A percentile compares a stretch with the other conserved stretches of the same genome.
Evolutionary conservation across 2,113 vertebrate species (phyloP).

Genomic region (Illadopsis cleaveri): DNA sequence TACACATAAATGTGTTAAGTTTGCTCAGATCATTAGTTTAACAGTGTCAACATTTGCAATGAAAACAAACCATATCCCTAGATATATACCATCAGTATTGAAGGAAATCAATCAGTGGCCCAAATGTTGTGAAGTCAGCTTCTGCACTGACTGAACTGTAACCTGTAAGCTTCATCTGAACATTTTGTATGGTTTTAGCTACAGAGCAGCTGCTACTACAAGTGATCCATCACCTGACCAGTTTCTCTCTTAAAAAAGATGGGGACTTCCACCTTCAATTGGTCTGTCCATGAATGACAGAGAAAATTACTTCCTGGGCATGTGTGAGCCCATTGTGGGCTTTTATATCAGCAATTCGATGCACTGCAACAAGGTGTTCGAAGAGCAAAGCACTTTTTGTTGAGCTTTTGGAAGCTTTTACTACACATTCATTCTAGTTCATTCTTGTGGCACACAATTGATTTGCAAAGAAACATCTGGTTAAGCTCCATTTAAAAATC

Average conservation of each 20-base stretch:
- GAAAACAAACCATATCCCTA: background rate
- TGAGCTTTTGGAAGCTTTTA: background rate
- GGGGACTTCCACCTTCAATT: background rate
- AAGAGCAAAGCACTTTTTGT: background rate
- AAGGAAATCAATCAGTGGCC: background rate
- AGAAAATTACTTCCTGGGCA: background rate
- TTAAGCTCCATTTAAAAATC: background rate
- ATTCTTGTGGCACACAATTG: background rate
- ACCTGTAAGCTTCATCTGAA: background rate
- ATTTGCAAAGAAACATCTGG: background rate
- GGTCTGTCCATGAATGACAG: background rate
- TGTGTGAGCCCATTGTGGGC: background rate
- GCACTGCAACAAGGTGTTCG: fast-evolving
- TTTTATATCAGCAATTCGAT: background rate
- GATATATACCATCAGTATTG: background rate
- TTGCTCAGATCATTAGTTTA: background rate
- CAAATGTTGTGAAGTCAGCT: background rate
- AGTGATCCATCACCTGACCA: background rate
- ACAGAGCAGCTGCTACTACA: background rate
- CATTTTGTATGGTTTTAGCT: background rate
- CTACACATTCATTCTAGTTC: background rate
- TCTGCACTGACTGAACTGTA: background rate
- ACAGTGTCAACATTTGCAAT: background rate
- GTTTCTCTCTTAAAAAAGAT: background rate
- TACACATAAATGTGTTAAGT: background rate